These are phyloP conservation scores for Sarcoramphus papa DNA, from an alignment of 2,797 vertebrate genomes.

Conservation along the genomic window DNA sequence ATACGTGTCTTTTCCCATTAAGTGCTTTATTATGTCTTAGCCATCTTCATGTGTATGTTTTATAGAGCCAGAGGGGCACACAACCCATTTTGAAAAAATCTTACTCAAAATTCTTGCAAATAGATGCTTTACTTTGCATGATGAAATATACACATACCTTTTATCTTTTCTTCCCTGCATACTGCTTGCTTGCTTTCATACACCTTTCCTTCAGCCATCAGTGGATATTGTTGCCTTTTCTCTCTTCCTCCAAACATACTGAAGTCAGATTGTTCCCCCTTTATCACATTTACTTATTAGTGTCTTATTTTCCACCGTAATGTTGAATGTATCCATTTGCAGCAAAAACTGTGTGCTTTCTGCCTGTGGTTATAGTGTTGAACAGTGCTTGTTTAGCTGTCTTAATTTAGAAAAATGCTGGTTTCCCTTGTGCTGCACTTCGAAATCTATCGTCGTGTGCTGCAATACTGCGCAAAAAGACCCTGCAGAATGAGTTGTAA, in stretches of 20 bases:
- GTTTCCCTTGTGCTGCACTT: background rate
- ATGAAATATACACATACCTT: background rate
- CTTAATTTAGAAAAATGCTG: background rate
- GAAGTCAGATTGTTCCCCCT: background rate
- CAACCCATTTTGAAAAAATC: background rate
- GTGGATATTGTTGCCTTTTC: background rate
- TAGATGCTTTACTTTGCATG: background rate
- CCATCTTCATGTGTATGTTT: accelerated
- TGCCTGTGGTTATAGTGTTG: background rate
- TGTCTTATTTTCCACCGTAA: background rate
- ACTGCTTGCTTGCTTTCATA: background rate
- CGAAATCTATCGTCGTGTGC: background rate
- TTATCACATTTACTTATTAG: background rate
- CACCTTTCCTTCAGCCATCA: background rate
- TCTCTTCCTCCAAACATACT: background rate
- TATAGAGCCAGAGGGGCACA: background rate
- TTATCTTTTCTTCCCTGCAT: background rate
- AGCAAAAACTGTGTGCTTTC: background rate
- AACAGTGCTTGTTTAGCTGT: background rate
- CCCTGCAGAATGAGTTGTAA: background rate
- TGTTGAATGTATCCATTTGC: background rate
- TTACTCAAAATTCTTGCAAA: background rate
- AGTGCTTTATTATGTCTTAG: background rate
- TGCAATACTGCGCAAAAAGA: background rate
- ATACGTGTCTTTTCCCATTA: background rate